Conservation (phyloP, 2,797 vertebrate genomes). For the Paramormyrops hopkinsi region DNA sequence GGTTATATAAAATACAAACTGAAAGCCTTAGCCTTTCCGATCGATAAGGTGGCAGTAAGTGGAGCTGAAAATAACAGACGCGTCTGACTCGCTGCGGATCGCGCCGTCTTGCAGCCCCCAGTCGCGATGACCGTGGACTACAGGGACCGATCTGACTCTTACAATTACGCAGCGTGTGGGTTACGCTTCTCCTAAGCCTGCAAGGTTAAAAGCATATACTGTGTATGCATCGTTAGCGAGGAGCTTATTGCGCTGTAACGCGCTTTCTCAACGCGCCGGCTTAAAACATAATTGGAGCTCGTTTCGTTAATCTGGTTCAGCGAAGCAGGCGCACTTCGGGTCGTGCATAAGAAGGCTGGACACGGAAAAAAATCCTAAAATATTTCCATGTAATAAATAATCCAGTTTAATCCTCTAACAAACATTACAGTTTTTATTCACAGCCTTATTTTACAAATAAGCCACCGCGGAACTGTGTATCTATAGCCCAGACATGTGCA, state of each 20-base stretch:
- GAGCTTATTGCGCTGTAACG: conserved; percentile 42
- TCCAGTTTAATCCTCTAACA: not conserved
- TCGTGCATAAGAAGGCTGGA: conserved; percentile 60
- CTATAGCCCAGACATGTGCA: conserved; percentile 21
- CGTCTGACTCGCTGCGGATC: conserved; percentile 33
- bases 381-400: not conserved
- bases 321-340: conserved; percentile 48
- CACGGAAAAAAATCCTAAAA: not conserved
- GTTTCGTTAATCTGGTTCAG: conserved; percentile 46
- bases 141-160: not conserved
- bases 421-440: not conserved
- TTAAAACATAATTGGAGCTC: conserved; percentile 63
- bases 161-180: not conserved
- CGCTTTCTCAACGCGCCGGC: conserved; percentile 41
- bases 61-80: conserved; percentile 56
- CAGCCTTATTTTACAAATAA: not conserved
- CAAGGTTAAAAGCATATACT: conserved; percentile 11
- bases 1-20: conserved; percentile 36
- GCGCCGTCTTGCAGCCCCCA: conserved; percentile 18
- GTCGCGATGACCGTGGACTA: conserved; percentile 20
- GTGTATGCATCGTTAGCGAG: conserved; percentile 24
- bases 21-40: conserved; percentile 57
- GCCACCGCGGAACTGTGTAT: conserved; percentile 9
- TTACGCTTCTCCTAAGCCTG: conserved; percentile 26
- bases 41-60: conserved; percentile 59